A percentile compares a stretch with the other conserved stretches of the same genome.
Conservation (phyloP, 2,113 vertebrate genomes). For the Eretmochelys imbricata region DNA sequence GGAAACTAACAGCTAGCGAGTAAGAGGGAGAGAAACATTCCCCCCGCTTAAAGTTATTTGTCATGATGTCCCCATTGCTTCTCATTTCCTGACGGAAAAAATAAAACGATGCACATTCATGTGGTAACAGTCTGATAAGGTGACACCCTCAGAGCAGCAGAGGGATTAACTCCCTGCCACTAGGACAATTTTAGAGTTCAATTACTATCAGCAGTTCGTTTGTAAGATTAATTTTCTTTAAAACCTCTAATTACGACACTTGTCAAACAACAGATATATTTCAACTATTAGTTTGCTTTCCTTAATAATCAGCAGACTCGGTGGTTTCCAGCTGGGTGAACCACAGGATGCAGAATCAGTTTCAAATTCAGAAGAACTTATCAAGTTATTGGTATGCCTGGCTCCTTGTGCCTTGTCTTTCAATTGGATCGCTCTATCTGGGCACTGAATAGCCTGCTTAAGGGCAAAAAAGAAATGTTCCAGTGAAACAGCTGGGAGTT, state of each 20-base stretch:
- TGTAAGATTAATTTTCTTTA: slow-evolving; percentile 7
- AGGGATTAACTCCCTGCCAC: slow-evolving; percentile 23
- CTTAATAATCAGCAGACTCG: neutral
- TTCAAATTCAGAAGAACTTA: neutral
- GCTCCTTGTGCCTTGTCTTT: neutral
- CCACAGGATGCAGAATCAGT: neutral
- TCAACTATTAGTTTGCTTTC: neutral
- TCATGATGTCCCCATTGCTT: slow-evolving; percentile 28
- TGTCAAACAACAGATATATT: neutral
- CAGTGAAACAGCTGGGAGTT: neutral
- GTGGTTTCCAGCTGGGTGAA: neutral
- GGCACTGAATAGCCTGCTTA: neutral
- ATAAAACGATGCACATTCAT: neutral
- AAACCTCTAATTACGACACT: neutral
- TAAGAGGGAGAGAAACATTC: neutral
- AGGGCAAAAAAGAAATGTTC: neutral
- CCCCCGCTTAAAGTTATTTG: slow-evolving; percentile 24
- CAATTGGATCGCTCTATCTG: neutral
- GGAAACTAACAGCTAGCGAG: neutral
- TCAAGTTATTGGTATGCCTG: neutral
- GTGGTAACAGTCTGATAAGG: neutral
- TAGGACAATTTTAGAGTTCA: neutral
- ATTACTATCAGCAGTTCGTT: slow-evolving; percentile 1
- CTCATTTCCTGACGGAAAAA: slow-evolving; percentile 24
- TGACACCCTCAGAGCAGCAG: slow-evolving; percentile 9